These are phyloP conservation scores for Dimorphilus gyrociliatus DNA, from an alignment of 2,888 invertebrate genomes.

Conservation along the genomic window DNA sequence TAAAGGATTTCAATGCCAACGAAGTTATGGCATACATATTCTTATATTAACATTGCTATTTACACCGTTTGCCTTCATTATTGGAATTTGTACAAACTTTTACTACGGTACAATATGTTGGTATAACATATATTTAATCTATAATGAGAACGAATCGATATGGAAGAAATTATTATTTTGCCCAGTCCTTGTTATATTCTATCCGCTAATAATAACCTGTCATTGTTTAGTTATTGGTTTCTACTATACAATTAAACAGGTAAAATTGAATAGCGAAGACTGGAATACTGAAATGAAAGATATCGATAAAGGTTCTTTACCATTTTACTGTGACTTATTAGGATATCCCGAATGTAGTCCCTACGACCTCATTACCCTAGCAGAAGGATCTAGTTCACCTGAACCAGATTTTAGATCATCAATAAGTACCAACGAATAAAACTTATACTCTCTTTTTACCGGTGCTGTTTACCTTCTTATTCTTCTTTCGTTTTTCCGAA, in stretches of 20 bases:
- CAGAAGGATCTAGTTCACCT: no score
- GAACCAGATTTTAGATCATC: no score
- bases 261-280: constrained; percentile 50
- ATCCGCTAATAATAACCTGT: constrained; percentile 52
- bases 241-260: constrained; percentile 51
- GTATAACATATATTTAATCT: constrained; percentile 56
- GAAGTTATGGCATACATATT: constrained; percentile 49
- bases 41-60: constrained; percentile 49
- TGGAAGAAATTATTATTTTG: constrained; percentile 49
- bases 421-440: no score
- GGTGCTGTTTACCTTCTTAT: no score
- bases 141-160: constrained; percentile 50
- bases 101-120: constrained; percentile 58
- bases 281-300: constrained; percentile 57
- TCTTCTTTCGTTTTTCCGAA: no score
- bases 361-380: constrained; percentile 50
- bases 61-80: constrained; percentile 49
- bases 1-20: constrained; percentile 10
- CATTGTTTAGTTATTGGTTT: constrained; percentile 51
- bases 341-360: constrained; percentile 56
- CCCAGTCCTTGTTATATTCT: constrained; percentile 51
- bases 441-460: no score
- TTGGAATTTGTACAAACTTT: constrained; percentile 52
- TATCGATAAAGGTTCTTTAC: constrained; percentile 59
- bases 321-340: constrained; percentile 53